These are phyloP conservation scores for Papilio xuthus DNA, from an alignment of 1,140 invertebrate species.

Conservation along the genomic window DNA sequence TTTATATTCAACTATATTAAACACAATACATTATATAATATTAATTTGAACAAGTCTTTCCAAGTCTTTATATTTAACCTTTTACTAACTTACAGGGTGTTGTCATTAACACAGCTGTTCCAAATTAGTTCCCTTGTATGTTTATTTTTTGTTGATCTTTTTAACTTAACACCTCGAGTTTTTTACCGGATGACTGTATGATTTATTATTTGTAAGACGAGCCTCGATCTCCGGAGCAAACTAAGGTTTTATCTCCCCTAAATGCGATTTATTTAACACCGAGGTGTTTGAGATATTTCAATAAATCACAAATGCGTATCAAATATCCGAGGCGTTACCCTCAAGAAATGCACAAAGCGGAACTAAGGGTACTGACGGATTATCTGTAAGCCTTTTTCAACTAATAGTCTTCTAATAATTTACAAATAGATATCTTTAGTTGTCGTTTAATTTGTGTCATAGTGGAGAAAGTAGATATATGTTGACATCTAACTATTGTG, in stretches of 20 bases:
- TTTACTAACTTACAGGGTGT: neutral
- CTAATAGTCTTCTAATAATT: neutral
- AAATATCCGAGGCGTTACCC: conserved; percentile 71
- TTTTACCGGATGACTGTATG: conserved; percentile 66
- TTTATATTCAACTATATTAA: neutral
- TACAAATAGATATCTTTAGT: conserved; percentile 1
- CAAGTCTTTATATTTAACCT: conserved; percentile 22
- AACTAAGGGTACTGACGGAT: conserved; percentile 47
- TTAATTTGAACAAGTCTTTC: neutral
- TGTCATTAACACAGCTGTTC: conserved; percentile 33
- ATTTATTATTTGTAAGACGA: conserved; percentile 76
- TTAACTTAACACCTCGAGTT: conserved; percentile 66
- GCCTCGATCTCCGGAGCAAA: conserved; percentile 49
- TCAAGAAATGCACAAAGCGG: conserved; percentile 46
- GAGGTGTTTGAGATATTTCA: conserved; percentile 74
- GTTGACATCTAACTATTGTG: too few relatives aligned
- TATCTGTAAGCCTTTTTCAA: conserved; percentile 1
- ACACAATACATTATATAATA: neutral
- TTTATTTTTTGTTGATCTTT: conserved; percentile 31
- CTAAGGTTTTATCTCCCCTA: conserved; percentile 66
- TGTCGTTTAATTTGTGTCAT: conserved; percentile 26
- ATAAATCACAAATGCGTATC: conserved; percentile 78
- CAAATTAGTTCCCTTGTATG: conserved; percentile 36
- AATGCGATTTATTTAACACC: conserved; percentile 70
- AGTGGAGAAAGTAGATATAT: neutral